Conservation (phyloP, 1,140 invertebrate species). For the Calliphora vicina region DNA sequence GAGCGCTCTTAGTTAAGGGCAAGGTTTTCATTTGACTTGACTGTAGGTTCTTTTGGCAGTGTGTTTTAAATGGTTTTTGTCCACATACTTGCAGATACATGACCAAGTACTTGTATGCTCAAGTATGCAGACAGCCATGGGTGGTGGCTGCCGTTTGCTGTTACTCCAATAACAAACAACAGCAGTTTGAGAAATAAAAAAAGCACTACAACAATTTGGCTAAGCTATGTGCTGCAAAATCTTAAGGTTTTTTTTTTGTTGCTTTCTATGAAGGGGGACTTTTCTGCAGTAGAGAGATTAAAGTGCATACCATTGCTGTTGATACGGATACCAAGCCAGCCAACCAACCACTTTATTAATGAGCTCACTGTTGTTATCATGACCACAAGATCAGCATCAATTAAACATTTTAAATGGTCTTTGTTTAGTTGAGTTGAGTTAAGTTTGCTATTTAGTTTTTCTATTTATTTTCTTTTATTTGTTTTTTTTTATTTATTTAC, state of each 20-base stretch:
- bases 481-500: not conserved
- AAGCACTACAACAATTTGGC: not conserved
- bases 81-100: not conserved
- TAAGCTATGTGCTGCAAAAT: not conserved
- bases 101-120: slow-evolving; percentile 6
- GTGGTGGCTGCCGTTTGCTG: slow-evolving; percentile 7
- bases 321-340: not conserved
- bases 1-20: not conserved
- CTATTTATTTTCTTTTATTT: not conserved
- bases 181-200: not conserved
- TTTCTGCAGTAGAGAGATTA: not conserved
- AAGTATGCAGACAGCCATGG: slow-evolving; percentile 20
- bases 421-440: slow-evolving; percentile 13
- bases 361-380: slow-evolving; percentile 26
- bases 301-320: slow-evolving; percentile 12
- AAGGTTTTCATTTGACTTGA: not conserved
- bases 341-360: slow-evolving; percentile 29
- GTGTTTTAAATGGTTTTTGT: not conserved
- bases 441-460: not conserved
- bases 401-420: slow-evolving; percentile 32
- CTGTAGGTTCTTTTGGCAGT: not conserved
- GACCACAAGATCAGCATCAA: slow-evolving; percentile 25
- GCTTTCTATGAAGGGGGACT: not conserved
- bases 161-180: not conserved
- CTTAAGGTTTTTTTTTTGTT: not conserved